Conservation (phyloP, 1,140 invertebrate species). For the Metaphire vulgaris region DNA sequence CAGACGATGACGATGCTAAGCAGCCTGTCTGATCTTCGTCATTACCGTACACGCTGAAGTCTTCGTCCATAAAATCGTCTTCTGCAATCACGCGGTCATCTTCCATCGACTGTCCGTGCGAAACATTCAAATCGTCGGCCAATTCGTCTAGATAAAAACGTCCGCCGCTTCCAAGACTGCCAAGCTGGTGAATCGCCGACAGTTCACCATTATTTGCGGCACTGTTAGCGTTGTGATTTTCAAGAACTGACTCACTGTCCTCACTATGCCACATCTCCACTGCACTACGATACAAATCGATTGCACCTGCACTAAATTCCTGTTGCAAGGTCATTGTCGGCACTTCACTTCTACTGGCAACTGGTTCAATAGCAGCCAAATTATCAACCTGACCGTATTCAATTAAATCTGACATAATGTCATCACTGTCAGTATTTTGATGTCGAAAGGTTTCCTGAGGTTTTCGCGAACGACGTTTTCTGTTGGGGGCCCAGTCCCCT, state of each 20-base stretch:
- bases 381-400: neutral
- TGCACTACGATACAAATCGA: neutral
- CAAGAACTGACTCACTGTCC: no score
- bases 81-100: no score
- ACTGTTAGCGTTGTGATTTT: no score
- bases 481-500: neutral
- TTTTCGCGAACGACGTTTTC: neutral
- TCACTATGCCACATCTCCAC: neutral
- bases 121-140: no score
- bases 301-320: neutral
- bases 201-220: no score
- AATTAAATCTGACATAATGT: neutral
- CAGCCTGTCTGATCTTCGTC: neutral
- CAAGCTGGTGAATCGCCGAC: no score
- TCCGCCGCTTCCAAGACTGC: no score
- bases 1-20: no score
- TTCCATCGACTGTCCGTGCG: no score
- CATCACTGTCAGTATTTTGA: neutral
- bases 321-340: neutral
- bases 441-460: neutral
- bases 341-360: neutral
- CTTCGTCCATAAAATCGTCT: neutral
- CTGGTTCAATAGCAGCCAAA: neutral
- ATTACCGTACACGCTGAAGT: neutral
- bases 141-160: no score